phyloP scores from a whole-genome alignment of 2,113 vertebrate genomes.

The Elephas maximus region DNA sequence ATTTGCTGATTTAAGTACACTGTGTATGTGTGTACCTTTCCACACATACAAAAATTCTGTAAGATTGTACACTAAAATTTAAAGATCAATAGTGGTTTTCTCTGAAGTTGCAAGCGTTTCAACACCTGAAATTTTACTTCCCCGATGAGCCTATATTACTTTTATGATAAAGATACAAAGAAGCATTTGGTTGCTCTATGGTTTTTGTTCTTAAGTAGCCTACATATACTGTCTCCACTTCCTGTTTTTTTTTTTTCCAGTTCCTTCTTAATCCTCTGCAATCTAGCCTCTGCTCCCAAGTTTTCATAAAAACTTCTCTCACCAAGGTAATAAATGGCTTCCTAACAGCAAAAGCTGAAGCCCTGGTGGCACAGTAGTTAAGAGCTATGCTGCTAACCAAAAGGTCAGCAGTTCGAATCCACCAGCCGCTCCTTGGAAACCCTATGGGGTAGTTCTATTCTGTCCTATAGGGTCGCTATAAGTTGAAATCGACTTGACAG shows the following conservation, averaged over 20 bases:
- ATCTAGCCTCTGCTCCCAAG: background rate
- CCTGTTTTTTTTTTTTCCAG: background rate
- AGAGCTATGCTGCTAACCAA: too few species aligned
- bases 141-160: background rate
- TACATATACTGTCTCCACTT: background rate
- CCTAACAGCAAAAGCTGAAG: background rate
- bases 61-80: conserved; percentile 9
- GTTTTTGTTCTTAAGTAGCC: background rate
- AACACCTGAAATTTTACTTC: background rate
- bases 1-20: background rate
- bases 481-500: too few species aligned
- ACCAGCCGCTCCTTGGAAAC: too few species aligned
- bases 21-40: background rate
- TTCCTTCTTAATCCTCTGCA: background rate
- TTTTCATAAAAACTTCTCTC: background rate
- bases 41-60: background rate
- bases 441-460: too few species aligned
- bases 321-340: background rate
- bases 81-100: background rate
- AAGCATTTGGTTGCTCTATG: background rate
- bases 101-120: background rate
- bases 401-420: too few species aligned
- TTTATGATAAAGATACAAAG: conserved; percentile 5
- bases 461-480: too few species aligned
- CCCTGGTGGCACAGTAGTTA: too few species aligned